A percentile compares a stretch with the other conserved stretches of the same genome.
phyloP scores from a whole-genome alignment of 2,888 invertebrate genomes.

The Gymnoscelis rufifasciata region DNA sequence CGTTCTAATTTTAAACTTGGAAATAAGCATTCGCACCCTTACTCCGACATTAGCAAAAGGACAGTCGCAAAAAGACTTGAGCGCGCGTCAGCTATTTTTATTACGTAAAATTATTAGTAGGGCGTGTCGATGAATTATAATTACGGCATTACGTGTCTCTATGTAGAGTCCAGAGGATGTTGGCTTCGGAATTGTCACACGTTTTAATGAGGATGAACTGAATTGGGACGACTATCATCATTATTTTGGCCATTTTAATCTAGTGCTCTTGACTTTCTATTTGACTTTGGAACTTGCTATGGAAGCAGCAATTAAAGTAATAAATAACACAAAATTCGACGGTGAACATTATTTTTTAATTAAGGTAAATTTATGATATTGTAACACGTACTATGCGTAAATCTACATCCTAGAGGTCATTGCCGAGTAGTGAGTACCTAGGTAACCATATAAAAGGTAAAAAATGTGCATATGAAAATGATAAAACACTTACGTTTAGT shows the following conservation, averaged over 20 bases:
- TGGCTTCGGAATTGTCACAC: conserved; percentile 56
- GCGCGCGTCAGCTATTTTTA: conserved; percentile 23
- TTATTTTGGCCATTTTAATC: conserved; percentile 36
- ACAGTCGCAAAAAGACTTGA: conserved; percentile 12
- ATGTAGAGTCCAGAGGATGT: conserved; percentile 59
- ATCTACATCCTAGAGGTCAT: too few species aligned
- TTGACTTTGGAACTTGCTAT: background rate
- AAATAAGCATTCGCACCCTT: conserved; percentile 13
- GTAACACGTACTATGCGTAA: too few species aligned
- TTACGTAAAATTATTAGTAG: conserved; percentile 20
- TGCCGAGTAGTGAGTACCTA: too few species aligned
- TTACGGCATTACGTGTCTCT: conserved; percentile 41
- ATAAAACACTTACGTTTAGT: conserved; percentile 94
- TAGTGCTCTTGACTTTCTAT: conserved; percentile 11
- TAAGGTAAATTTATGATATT: too few species aligned
- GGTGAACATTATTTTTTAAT: too few species aligned
- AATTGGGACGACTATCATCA: conserved; percentile 54
- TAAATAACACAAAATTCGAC: too few species aligned
- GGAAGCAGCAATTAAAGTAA: background rate
- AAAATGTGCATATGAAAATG: too few species aligned
- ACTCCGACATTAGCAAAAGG: conserved; percentile 14
- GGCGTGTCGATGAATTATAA: conserved; percentile 29
- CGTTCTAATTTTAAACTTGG: conserved; percentile 16
- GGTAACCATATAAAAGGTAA: too few species aligned
- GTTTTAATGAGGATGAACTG: conserved; percentile 72